Conservation (phyloP, 2,113 vertebrate species). For the Microcebus ravelobensis region DNA sequence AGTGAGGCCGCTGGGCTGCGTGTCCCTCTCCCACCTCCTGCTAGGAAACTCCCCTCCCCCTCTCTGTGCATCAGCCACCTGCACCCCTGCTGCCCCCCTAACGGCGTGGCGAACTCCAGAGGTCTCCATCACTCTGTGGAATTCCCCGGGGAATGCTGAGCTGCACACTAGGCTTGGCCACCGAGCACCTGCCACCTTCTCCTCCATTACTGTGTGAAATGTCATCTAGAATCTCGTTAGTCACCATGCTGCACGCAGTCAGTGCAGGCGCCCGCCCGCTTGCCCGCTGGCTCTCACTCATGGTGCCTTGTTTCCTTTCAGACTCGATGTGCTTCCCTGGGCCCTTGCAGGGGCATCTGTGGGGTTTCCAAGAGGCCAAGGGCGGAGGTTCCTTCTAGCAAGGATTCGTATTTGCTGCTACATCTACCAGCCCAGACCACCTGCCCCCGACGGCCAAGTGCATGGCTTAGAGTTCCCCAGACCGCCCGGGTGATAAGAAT, state of each 20-base stretch:
- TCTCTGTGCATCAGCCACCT: not conserved
- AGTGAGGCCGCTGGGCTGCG: not conserved
- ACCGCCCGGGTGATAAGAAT: not conserved
- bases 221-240: not conserved
- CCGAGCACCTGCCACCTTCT: too few species aligned
- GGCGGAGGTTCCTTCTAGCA: not conserved
- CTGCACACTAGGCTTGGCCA: fast-evolving
- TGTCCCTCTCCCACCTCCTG: not conserved
- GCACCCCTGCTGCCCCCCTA: not conserved
- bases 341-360: not conserved
- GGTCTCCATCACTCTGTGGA: not conserved
- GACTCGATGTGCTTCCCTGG: not conserved
- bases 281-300: not conserved
- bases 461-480: fast-evolving
- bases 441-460: not conserved
- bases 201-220: not conserved
- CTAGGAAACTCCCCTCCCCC: fast-evolving
- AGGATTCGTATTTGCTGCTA: not conserved
- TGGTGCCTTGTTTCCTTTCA: not conserved
- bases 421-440: not conserved
- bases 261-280: not conserved
- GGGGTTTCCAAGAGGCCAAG: not conserved
- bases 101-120: not conserved
- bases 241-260: fast-evolving
- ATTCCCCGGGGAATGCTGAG: not conserved